Base-by-base conservation (phyloP, 2,113 vertebrate species). In the Lophochroa leadbeateri region DNA sequence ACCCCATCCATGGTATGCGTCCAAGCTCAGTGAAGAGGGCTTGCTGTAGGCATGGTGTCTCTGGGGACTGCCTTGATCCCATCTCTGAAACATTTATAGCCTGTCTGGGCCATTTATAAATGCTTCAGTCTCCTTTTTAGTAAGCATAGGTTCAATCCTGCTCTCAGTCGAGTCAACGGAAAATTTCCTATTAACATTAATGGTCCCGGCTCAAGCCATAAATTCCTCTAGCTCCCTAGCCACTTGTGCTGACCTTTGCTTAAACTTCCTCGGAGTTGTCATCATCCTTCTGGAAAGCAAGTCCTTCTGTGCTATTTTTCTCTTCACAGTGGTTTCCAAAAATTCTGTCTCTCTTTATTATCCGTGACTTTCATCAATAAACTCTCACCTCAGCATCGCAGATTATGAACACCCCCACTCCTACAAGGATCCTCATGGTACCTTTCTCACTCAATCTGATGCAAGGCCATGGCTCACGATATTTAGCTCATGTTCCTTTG, bases 141-240 rank as follows among this genome's bases (percentile, higher is more conserved):
- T 35, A 79, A 96, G 72, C 41, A 61, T 19, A 86, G 92, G 82
- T 88, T 94, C 92, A 75, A 84, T 82, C 80, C 81, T 76, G 49
- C 74, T 93, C 94, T 90, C 65, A 76, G 77, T 20, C 17, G 1
- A 92, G 57, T 91, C 57, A 46, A 89, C 6, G 33, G 83, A 96
- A 96, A 96, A 92, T 84, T 96, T 91, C 95, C 86, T 86, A 91
- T 92, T 96, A 93, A 93, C 12, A 1, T 95, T 94, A 97, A 94
- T 46, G 88, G 91, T 97, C 83, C 67, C 88, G 6, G 83, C 86
- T 96, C 80, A 91, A 96, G 92, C 65, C 88, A 95, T 95, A 94
- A 94, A 97, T 96, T 95, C 95, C 93, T 97, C 87, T 3, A 92
- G 94, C 71, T 96, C 95, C 95, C 94, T 24, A 95, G 94, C 87